Evolutionary conservation across 2,113 vertebrate species (phyloP).

Genomic region (Chionodraco myersi): DNA sequence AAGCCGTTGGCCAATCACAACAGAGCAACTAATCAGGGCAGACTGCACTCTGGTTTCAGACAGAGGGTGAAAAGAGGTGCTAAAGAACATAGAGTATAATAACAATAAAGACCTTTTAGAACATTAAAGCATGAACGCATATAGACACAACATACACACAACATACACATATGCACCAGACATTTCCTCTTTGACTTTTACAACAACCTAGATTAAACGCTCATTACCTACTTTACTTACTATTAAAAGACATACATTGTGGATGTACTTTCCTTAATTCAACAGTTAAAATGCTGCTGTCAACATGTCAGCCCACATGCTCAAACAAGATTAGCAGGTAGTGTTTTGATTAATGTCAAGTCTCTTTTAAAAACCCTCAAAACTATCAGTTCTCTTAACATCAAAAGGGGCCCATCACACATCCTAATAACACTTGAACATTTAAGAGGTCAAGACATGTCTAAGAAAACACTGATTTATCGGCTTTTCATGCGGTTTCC

Average conservation of each 20-base stretch:
- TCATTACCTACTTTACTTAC: not conserved
- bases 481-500: slow-evolving; percentile 45
- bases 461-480: slow-evolving; percentile 27
- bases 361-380: slow-evolving; percentile 22
- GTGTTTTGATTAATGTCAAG: slow-evolving; percentile 43
- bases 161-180: no score
- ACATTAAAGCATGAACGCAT: no score
- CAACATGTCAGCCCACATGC: slow-evolving; percentile 3
- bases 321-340: slow-evolving; percentile 14
- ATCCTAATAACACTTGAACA: slow-evolving; percentile 23
- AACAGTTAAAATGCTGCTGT: slow-evolving; percentile 5
- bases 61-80: no score
- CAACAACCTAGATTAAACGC: no score
- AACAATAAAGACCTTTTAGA: no score
- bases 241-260: not conserved
- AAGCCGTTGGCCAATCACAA: no score
- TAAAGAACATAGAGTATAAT: no score
- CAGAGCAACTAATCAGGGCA: no score
- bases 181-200: no score
- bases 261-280: not conserved
- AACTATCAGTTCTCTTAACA: slow-evolving; percentile 12
- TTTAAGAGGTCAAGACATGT: slow-evolving; percentile 6
- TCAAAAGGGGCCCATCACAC: slow-evolving; percentile 4
- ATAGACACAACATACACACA: no score
- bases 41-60: no score